These are phyloP conservation scores for Cottoperca gobio DNA, from an alignment of 2,797 vertebrate species.

Conservation along the genomic window DNA sequence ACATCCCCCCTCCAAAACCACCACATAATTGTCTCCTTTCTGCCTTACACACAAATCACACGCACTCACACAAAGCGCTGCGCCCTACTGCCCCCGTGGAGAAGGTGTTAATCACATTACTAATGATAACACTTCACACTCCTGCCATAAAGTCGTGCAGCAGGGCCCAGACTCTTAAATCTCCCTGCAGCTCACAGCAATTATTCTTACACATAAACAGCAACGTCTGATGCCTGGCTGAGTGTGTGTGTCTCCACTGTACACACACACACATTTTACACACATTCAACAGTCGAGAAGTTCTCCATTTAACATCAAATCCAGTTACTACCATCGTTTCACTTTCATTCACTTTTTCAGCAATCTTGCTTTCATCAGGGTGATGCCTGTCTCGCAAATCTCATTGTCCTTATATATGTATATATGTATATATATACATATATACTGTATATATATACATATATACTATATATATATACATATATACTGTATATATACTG, in stretches of 20 bases:
- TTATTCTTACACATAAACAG: slow-evolving; percentile 43
- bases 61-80: slow-evolving; percentile 36
- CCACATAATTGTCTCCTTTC: slow-evolving; percentile 55
- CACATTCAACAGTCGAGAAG: neutral
- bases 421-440: too few relatives aligned
- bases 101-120: slow-evolving; percentile 76
- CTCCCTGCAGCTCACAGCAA: slow-evolving; percentile 39
- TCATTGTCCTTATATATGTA: neutral
- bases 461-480: too few relatives aligned
- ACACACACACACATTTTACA: slow-evolving; percentile 3
- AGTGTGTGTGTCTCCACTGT: neutral
- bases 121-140: slow-evolving; percentile 76
- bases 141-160: slow-evolving; percentile 55
- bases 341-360: neutral
- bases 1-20: neutral
- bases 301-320: slow-evolving; percentile 1
- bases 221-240: slow-evolving; percentile 11
- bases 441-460: too few relatives aligned
- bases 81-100: slow-evolving; percentile 34
- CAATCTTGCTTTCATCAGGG: too few relatives aligned
- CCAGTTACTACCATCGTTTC: neutral
- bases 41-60: slow-evolving; percentile 50
- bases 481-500: too few relatives aligned
- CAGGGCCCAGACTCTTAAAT: slow-evolving; percentile 45
- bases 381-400: too few relatives aligned